These are phyloP conservation scores for Xerus inauris DNA, from an alignment of 2,113 vertebrate genomes.

Conservation along the genomic window DNA sequence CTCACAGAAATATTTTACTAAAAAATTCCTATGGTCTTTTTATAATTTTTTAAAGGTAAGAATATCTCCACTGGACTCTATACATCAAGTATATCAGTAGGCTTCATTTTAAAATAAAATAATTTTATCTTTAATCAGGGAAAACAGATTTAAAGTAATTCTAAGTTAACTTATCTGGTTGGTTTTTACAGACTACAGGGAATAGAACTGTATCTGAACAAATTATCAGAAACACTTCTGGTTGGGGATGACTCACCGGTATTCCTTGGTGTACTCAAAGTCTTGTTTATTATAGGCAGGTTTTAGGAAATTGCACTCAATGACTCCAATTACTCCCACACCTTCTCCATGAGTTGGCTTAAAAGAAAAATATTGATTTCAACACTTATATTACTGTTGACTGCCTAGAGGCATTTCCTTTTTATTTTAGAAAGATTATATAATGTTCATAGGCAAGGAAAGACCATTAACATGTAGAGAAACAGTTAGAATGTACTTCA, in stretches of 20 bases:
- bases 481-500: slow-evolving; percentile 34
- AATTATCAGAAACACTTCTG: slow-evolving; percentile 36
- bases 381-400: slow-evolving; percentile 63
- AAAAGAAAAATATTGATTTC: slow-evolving; percentile 72
- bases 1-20: slow-evolving; percentile 33
- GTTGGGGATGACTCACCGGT: slow-evolving; percentile 83
- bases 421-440: slow-evolving; percentile 60
- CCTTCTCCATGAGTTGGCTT: slow-evolving; percentile 87
- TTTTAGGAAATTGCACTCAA: slow-evolving; percentile 92
- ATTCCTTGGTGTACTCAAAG: slow-evolving; percentile 92
- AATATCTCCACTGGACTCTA: background rate
- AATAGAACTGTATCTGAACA: slow-evolving; percentile 16
- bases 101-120: slow-evolving; percentile 55
- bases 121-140: slow-evolving; percentile 30
- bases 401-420: slow-evolving; percentile 50
- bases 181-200: slow-evolving; percentile 38
- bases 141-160: slow-evolving; percentile 47
- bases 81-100: background rate
- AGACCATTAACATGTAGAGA: slow-evolving; percentile 44
- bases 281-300: slow-evolving; percentile 91
- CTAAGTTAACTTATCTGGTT: slow-evolving; percentile 27
- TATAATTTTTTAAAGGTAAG: slow-evolving; percentile 42
- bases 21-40: background rate
- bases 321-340: slow-evolving; percentile 89
- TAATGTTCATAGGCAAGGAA: slow-evolving; percentile 34